Evolutionary conservation across 1,140 invertebrate species (phyloP).

Genomic region (Coelopa frigida): DNA sequence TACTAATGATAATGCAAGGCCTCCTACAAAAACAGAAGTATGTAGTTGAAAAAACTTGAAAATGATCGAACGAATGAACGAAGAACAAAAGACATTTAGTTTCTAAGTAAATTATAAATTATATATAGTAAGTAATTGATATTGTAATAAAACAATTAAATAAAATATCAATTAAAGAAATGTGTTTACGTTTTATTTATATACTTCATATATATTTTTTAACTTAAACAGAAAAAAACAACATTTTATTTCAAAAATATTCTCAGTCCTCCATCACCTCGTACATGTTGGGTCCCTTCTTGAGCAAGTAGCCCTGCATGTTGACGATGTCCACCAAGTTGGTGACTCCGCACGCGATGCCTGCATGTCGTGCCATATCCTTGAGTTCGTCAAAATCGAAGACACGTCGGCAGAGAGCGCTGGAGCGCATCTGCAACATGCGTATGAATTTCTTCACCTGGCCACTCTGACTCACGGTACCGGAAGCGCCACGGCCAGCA

Average conservation of each 20-base stretch:
- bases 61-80: too few species aligned
- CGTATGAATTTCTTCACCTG: slow-evolving; percentile 71
- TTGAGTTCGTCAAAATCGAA: slow-evolving; percentile 65
- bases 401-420: slow-evolving; percentile 56
- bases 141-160: slow-evolving; percentile 1
- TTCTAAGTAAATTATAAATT: slow-evolving; percentile 7
- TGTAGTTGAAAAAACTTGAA: too few species aligned
- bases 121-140: not conserved
- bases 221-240: not conserved
- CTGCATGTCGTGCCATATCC: slow-evolving; percentile 61
- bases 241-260: not conserved
- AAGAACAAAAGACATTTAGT: too few species aligned
- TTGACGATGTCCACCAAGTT: slow-evolving; percentile 71
- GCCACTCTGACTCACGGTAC: slow-evolving; percentile 61
- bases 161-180: slow-evolving; percentile 1
- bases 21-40: too few species aligned
- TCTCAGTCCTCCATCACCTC: slow-evolving; percentile 44
- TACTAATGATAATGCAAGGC: too few species aligned
- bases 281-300: slow-evolving; percentile 74
- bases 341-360: slow-evolving; percentile 55
- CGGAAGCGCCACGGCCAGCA: slow-evolving; percentile 52
- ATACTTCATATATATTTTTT: slow-evolving; percentile 5
- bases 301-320: slow-evolving; percentile 74
- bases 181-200: not conserved
- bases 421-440: slow-evolving; percentile 57